Base-by-base conservation (phyloP, 1,140 invertebrate genomes). In the Papilio dardanus region DNA sequence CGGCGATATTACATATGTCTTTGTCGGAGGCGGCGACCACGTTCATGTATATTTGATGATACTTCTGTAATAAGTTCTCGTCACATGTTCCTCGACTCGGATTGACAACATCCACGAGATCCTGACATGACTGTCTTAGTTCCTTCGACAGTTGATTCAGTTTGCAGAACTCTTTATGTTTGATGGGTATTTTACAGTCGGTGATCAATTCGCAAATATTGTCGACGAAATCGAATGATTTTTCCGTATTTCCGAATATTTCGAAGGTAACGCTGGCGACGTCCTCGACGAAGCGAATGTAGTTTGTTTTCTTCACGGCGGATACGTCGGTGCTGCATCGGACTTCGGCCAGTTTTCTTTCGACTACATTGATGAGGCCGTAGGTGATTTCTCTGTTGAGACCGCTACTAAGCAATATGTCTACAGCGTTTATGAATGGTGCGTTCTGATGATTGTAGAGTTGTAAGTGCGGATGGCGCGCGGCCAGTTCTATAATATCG, bases 341-440 rank as follows among this genome's bases (percentile, higher is more conserved):
- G 5, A 94, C 90, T 85, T 93, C 92, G 0, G 92, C 91, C 0
- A 92, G 85, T 80, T 93, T 93, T 76, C 91, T 84, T 78, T 94
- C 93, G 0, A 93, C 92, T 3, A 94, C 89, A 79, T 93, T 93
- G 66, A 94, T 90, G 16, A 94, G 83, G 16, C 91, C 92, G 69
- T 93, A 93, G 0, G 93, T 93, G 16, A 94, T 93, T 79, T 93
- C 90, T 79, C 90, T 88, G 75, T 94, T 93, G 0, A 94, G 85
- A 0, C 93, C 93, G 66, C 91, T 94, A 62, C 92, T 93, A 3
- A 94, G 67, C 37, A 93, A 79, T 37, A 94, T 89, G 74, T 94
- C 93, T 1, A 93, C 92, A 33, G 92, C 88, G 33, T 93, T 93
- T 16, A 94, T 92, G 24, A 94, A 92, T 2, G 92, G 88, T 3